A percentile compares a stretch with the other conserved stretches of the same genome.
phyloP scores from a whole-genome alignment of 2,797 vertebrate species.

The Pipistrellus pipistrellus region DNA sequence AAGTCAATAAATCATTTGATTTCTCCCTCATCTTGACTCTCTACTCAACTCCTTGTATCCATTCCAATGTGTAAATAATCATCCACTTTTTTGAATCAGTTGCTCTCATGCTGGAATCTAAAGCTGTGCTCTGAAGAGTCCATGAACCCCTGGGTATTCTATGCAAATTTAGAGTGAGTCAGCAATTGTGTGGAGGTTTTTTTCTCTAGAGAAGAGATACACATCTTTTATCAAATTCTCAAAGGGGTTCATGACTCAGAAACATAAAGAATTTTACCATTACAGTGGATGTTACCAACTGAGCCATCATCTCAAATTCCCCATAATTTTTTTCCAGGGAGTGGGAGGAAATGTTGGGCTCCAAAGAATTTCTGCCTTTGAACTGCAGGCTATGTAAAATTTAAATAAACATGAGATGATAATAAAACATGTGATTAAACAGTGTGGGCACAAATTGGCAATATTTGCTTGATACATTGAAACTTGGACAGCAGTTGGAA shows the following conservation, averaged over 20 bases:
- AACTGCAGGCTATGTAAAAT: not conserved
- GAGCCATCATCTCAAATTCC: not conserved
- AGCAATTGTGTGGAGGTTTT: not conserved
- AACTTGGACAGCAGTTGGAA: not conserved
- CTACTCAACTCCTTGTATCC: not conserved
- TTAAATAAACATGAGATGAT: conserved; percentile 31
- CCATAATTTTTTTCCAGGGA: not conserved
- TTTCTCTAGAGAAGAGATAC: not conserved
- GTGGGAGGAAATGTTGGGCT: not conserved
- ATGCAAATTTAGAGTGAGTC: not conserved
- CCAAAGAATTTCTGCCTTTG: conserved; percentile 52
- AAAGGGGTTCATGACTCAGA: conserved; percentile 26
- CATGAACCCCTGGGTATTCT: not conserved
- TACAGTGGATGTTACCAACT: not conserved
- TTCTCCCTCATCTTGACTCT: conserved; percentile 12
- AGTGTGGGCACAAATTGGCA: not conserved
- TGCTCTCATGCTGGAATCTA: not conserved
- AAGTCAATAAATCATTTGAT: conserved; percentile 7
- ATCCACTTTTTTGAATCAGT: not conserved
- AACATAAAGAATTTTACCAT: conserved; percentile 18
- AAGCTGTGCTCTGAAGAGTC: not conserved
- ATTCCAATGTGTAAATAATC: not conserved
- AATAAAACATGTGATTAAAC: conserved; percentile 2
- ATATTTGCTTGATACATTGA: not conserved
- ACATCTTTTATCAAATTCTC: conserved; percentile 1